Evolutionary conservation across 2,888 invertebrate species (phyloP).

Genomic region (Acholoe squamosa): DNA sequence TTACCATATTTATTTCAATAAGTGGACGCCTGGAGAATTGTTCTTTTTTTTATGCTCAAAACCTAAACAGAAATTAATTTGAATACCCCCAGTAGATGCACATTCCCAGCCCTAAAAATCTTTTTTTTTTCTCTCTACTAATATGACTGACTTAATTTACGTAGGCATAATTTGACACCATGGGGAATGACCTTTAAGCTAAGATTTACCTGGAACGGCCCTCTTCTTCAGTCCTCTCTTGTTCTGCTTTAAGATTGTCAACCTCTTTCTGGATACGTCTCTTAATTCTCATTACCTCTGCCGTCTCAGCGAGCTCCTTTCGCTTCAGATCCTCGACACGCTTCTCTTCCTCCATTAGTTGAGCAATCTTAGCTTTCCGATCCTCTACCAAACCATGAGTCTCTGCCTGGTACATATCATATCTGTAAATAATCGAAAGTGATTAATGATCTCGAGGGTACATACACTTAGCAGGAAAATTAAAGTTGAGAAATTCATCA

Average conservation of each 20-base stretch:
- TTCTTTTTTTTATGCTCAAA: no score
- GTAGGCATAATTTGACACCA: conserved; percentile 16
- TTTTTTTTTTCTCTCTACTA: no score
- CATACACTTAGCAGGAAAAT: no score
- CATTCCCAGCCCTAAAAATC: no score
- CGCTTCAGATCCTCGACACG: conserved; percentile 80
- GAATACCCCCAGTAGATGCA: no score
- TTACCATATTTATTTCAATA: no score
- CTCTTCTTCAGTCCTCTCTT: conserved; percentile 67
- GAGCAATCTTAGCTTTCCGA: conserved; percentile 58
- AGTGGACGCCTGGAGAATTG: no score
- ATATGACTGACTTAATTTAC: no score
- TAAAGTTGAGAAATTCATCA: no score
- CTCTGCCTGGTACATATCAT: not conserved
- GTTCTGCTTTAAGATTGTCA: conserved; percentile 66
- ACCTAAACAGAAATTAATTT: no score
- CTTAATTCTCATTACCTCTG: conserved; percentile 78
- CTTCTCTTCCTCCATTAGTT: conserved; percentile 81
- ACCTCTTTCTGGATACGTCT: conserved; percentile 75
- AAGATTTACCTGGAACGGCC: conserved; percentile 73
- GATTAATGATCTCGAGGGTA: no score
- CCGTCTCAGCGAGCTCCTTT: conserved; percentile 76
- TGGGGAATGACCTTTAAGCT: not conserved
- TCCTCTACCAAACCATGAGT: conserved; percentile 57
- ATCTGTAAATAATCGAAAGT: not conserved